Evolutionary conservation across 2,113 vertebrate genomes (phyloP).

Genomic region (Myotis brandtii): DNA sequence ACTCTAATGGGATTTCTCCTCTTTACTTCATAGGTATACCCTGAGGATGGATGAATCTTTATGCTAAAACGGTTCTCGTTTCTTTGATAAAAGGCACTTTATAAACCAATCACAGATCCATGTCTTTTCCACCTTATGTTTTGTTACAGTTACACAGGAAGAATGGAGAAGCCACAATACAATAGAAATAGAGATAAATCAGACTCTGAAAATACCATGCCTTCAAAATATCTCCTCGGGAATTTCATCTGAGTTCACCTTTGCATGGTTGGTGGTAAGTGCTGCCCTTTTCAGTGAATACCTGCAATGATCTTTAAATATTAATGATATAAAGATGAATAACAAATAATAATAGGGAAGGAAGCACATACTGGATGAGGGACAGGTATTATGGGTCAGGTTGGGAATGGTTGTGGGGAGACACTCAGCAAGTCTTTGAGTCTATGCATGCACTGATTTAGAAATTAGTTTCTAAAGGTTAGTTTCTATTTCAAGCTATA

Average conservation of each 20-base stretch:
- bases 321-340: conserved; percentile 69
- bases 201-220: conserved; percentile 85
- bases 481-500: conserved; percentile 30
- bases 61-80: neutral
- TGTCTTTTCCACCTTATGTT: conserved; percentile 44
- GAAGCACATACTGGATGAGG: neutral
- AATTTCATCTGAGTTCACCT: conserved; percentile 61
- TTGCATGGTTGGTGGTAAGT: conserved; percentile 85
- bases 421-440: neutral
- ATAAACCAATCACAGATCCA: neutral
- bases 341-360: conserved; percentile 52
- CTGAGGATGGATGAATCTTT: neutral
- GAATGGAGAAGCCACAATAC: conserved; percentile 66
- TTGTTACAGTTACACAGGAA: conserved; percentile 71
- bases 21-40: neutral
- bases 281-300: conserved; percentile 71
- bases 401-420: neutral
- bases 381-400: neutral
- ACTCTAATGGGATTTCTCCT: neutral
- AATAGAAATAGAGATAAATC: conserved; percentile 79
- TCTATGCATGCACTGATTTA: neutral
- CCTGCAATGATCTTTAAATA: conserved; percentile 70
- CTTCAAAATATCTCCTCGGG: conserved; percentile 78
- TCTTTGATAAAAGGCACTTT: neutral
- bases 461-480: conserved; percentile 40